A percentile compares a stretch with the other conserved stretches of the same genome.
These are phyloP conservation scores for Uria lomvia DNA, from an alignment of 2,113 vertebrate species.

Conservation along the genomic window DNA sequence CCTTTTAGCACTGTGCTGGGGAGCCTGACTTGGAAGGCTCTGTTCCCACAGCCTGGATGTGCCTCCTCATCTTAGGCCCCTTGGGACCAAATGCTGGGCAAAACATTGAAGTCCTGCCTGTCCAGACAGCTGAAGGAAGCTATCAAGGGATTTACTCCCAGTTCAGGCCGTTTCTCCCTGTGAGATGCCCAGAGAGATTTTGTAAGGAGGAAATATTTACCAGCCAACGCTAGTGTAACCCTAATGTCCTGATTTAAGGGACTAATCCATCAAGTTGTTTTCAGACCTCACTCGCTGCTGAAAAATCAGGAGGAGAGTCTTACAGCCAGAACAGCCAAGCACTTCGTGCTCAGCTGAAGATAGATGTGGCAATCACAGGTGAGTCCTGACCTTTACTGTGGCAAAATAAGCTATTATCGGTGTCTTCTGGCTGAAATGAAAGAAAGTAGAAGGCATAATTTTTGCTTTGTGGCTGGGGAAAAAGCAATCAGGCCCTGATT, in stretches of 20 bases:
- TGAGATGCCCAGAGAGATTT: background rate
- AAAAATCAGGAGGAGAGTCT: background rate
- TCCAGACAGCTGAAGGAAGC: background rate
- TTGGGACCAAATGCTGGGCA: background rate
- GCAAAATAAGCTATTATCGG: background rate
- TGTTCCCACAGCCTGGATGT: background rate
- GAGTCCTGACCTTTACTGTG: background rate
- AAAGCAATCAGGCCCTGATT: background rate
- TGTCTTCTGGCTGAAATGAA: background rate
- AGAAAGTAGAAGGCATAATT: background rate
- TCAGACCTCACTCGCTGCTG: background rate
- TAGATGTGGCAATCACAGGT: conserved; percentile 4
- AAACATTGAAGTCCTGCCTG: background rate
- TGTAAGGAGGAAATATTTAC: background rate
- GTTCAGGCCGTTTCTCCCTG: background rate
- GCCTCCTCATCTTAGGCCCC: background rate
- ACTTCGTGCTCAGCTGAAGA: background rate
- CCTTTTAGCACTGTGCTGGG: background rate
- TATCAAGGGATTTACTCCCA: background rate
- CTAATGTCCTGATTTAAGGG: background rate
- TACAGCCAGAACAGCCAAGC: background rate
- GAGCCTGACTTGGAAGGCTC: background rate
- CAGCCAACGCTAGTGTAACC: background rate
- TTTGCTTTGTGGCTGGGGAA: background rate
- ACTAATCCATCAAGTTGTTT: background rate